Evolutionary conservation across 2,888 invertebrate genomes (phyloP).

Genomic region (Caenorhabditis sp.): DNA sequence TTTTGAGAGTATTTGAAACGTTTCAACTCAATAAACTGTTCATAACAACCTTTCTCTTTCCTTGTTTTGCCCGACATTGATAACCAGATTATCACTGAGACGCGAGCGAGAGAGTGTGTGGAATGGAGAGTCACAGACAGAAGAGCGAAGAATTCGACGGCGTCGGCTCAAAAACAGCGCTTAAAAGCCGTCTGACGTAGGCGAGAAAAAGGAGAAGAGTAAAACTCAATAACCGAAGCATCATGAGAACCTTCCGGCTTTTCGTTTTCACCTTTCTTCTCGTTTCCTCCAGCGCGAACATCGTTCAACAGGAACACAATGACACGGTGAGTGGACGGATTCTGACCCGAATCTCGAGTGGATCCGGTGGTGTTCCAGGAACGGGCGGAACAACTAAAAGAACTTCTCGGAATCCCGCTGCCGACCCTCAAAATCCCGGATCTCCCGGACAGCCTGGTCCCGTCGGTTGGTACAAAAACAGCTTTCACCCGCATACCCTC

Average conservation of each 20-base stretch:
- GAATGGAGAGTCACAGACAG: background rate
- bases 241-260: slow-evolving; percentile 1
- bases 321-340: slow-evolving; percentile 9
- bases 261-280: background rate
- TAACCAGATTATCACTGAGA: slow-evolving; percentile 25
- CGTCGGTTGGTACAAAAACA: slow-evolving; percentile 25
- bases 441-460: slow-evolving; percentile 1
- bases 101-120: background rate
- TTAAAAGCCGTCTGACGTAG: slow-evolving; percentile 17
- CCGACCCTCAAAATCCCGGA: slow-evolving; percentile 28
- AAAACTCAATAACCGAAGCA: background rate
- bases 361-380: slow-evolving; percentile 5
- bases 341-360: too few species aligned
- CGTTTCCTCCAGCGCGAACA: background rate
- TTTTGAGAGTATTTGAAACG: slow-evolving; percentile 21
- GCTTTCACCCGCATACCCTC: background rate
- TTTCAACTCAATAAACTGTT: slow-evolving; percentile 24
- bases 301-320: slow-evolving; percentile 4
- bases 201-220: background rate
- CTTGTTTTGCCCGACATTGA: slow-evolving; percentile 20
- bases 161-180: slow-evolving; percentile 16
- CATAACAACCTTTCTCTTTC: slow-evolving; percentile 21
- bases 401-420: slow-evolving; percentile 3
- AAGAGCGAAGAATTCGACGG: slow-evolving; percentile 37
- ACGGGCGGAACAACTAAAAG: background rate